Base-by-base conservation (phyloP, 2,888 invertebrate species). In the Drosophila anomalipes region DNA sequence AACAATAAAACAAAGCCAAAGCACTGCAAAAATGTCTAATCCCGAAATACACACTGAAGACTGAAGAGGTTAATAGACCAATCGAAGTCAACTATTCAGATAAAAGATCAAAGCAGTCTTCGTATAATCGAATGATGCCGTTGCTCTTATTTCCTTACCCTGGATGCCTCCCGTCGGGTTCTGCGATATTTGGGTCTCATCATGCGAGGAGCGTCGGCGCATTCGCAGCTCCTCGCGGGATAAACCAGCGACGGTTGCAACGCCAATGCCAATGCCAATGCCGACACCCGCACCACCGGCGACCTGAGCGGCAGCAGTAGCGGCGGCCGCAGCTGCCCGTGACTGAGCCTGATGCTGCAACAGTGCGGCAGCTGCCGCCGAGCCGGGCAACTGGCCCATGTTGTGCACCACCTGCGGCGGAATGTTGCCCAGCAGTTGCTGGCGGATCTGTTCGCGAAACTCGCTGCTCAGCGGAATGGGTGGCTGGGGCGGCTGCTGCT, bases 121-220 rank as follows among this genome's bases (percentile, higher is more conserved):
- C 22, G 47, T 14, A 22, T 22, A 47, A 16, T 16, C 14, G 14
- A 47, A 22, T 14, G 12, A 5, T 32, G 19, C 28, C 2, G 4
- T 12, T 32, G 12, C 30, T 22, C 12, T 12, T 14, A 26, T 14
- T 33, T 47, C 26, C 82, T 88, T 93, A 93, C 93, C 93, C 72
- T 90, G 91, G 44, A 93, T 89, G 59, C 91, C 91, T n/a, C 74
- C 81, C 0, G 86, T 76, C 4, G 82, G 75, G 35, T 82, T 85
- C 58, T 92, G 93, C 10, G 92, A 81, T 77, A 93, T 87, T 87
- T 94, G 94, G 0, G 93, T 93, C 77, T 94, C 94, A 69, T 94
- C 94, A 65, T 94, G 94, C n/a, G 94, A 94, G 3, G 94, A 94
- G 57, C 94, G 92, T 12, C 94, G 90, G 10, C 94, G 91, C 91